Percentiles rank a stretch among this genome's conserved stretches.
phyloP scores from a whole-genome alignment of 2,888 invertebrate genomes.

The Oligia strigilis region DNA sequence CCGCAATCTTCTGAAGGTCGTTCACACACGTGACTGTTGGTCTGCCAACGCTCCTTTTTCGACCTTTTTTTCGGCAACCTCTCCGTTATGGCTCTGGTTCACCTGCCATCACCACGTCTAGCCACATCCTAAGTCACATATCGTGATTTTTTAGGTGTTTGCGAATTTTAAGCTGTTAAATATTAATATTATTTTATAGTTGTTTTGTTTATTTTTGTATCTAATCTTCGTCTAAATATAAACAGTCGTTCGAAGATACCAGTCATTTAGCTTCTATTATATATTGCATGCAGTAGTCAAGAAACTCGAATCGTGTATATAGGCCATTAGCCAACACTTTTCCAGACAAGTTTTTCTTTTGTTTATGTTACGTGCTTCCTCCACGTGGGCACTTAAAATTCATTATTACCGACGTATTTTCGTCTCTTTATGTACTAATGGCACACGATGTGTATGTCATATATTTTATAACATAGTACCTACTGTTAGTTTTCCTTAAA shows the following conservation, averaged over 20 bases:
- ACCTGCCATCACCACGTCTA: not conserved
- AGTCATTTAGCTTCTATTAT: not conserved
- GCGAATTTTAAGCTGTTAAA: not conserved
- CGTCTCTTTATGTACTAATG: not conserved
- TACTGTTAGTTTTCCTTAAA: slow-evolving; percentile 26
- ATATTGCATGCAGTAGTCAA: too few relatives aligned
- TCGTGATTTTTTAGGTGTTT: too few relatives aligned
- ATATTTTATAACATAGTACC: not conserved
- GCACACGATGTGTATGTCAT: not conserved
- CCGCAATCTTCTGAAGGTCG: not conserved
- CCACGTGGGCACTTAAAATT: not conserved
- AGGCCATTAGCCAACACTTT: not conserved
- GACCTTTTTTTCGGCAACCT: not conserved
- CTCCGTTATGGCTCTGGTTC: not conserved
- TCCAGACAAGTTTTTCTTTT: not conserved
- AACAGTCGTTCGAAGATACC: not conserved
- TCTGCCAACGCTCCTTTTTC: not conserved
- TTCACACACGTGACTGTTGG: not conserved
- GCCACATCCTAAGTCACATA: not conserved
- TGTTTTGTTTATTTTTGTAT: too few relatives aligned
- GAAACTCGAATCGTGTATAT: not conserved
- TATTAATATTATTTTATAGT: too few relatives aligned
- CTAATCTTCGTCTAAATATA: not conserved
- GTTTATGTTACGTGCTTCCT: not conserved
- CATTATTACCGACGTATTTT: not conserved